Percentiles rank a stretch among this genome's conserved stretches.
Evolutionary conservation across 2,888 invertebrate genomes (phyloP).

Genomic region (Listrodromus nycthemerus): DNA sequence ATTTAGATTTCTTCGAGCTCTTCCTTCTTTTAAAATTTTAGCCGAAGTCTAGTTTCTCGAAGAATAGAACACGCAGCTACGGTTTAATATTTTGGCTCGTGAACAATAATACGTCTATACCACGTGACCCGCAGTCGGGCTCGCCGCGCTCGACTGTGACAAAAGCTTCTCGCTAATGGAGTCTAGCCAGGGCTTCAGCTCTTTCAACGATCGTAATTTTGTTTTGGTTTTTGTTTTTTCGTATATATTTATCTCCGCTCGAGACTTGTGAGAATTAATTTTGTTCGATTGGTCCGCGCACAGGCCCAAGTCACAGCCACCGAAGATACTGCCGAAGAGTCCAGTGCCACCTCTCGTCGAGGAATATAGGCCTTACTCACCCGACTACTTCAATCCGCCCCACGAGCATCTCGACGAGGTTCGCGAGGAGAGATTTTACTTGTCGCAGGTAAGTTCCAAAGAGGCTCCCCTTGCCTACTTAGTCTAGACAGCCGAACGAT

Average conservation of each 20-base stretch:
- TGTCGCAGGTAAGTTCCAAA: conserved; percentile 79
- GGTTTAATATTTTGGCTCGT: background rate
- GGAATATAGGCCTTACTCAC: conserved; percentile 75
- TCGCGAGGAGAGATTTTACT: conserved; percentile 80
- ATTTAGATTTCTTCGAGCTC: background rate
- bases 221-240: conserved; percentile 39
- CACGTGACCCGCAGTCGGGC: background rate
- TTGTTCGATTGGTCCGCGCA: conserved; percentile 35
- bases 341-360: conserved; percentile 78
- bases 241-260: conserved; percentile 1
- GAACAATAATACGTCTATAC: conserved; percentile 5
- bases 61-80: background rate
- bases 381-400: conserved; percentile 74
- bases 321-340: conserved; percentile 81
- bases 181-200: conserved; percentile 59
- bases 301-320: conserved; percentile 76
- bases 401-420: conserved; percentile 82
- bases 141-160: conserved; percentile 7
- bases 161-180: conserved; percentile 1
- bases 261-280: conserved; percentile 11
- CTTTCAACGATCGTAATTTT: conserved; percentile 59
- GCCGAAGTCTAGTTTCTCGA: background rate
- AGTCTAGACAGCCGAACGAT: conserved; percentile 20
- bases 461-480: background rate
- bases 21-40: background rate